Evolutionary conservation across 2,888 invertebrate genomes (phyloP).

Genomic region (Aplocera efformata): DNA sequence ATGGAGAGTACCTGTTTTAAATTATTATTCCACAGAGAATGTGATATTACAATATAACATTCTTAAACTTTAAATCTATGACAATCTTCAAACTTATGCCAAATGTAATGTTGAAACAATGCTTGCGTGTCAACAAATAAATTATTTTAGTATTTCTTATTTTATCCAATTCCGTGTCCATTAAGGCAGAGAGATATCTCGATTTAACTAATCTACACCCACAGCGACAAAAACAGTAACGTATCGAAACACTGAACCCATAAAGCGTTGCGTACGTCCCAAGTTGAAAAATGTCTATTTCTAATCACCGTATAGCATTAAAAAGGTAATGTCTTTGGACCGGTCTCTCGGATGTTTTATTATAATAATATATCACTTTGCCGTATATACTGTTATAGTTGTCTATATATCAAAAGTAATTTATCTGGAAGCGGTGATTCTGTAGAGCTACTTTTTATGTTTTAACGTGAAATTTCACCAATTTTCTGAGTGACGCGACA

Average conservation of each 20-base stretch:
- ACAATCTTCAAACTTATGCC: too few relatives aligned
- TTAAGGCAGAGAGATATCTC: conserved; percentile 48
- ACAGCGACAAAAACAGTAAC: conserved; percentile 47
- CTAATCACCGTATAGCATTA: conserved; percentile 65
- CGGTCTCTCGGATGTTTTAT: conserved; percentile 48
- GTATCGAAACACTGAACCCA: conserved; percentile 40
- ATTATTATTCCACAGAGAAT: too few relatives aligned
- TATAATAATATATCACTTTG: conserved; percentile 67
- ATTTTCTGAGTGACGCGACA: too few relatives aligned
- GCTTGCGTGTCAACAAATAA: conserved; percentile 9
- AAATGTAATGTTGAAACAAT: too few relatives aligned
- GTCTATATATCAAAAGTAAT: conserved; percentile 61
- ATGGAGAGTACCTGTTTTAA: too few relatives aligned
- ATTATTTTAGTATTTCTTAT: conserved; percentile 36
- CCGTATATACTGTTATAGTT: conserved; percentile 55
- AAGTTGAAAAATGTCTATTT: conserved; percentile 60
- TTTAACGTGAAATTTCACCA: conserved; percentile 16
- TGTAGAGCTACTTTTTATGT: conserved; percentile 29
- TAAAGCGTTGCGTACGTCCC: conserved; percentile 37
- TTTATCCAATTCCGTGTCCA: conserved; percentile 51
- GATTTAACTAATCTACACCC: conserved; percentile 57
- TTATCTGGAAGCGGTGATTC: conserved; percentile 65
- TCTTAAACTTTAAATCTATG: too few relatives aligned
- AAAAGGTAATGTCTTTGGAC: conserved; percentile 55
- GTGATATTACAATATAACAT: too few relatives aligned